Evolutionary conservation across 2,797 vertebrate genomes (phyloP).

Genomic region (Cephalopachus bancanus): DNA sequence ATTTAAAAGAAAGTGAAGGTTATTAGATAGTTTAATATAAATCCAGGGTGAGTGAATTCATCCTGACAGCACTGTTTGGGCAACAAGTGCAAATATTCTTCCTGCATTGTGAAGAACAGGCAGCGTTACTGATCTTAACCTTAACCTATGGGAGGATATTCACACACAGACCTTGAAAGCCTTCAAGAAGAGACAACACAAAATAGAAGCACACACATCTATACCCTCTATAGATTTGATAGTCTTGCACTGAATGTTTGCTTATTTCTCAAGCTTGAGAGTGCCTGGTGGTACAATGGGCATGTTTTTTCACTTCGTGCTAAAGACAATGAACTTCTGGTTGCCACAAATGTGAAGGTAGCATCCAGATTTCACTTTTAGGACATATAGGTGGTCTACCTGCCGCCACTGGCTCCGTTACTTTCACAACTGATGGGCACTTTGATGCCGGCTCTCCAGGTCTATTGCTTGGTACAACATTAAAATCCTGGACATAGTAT

Average conservation of each 20-base stretch:
- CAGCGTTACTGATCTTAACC: background rate
- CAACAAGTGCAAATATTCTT: background rate
- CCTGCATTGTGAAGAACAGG: background rate
- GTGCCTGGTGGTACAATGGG: background rate
- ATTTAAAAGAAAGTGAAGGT: background rate
- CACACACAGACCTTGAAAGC: background rate
- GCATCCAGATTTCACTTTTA: slow-evolving; percentile 1
- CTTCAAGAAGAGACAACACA: background rate
- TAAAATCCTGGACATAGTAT: background rate
- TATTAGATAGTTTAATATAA: slow-evolving; percentile 20
- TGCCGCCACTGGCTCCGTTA: background rate
- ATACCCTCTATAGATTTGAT: background rate
- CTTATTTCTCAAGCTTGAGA: slow-evolving; percentile 40
- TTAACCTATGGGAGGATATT: background rate
- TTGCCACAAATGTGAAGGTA: background rate
- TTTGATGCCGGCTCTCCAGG: background rate
- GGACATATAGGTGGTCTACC: background rate
- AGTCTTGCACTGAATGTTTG: background rate
- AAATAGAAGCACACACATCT: background rate
- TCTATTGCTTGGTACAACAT: background rate
- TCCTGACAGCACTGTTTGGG: background rate
- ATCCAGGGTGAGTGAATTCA: slow-evolving; percentile 4
- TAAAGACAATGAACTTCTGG: background rate
- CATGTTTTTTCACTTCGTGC: background rate
- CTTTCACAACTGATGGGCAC: background rate